These are phyloP conservation scores for Muscidifurax raptorellus DNA, from an alignment of 1,140 invertebrate genomes.

Conservation along the genomic window DNA sequence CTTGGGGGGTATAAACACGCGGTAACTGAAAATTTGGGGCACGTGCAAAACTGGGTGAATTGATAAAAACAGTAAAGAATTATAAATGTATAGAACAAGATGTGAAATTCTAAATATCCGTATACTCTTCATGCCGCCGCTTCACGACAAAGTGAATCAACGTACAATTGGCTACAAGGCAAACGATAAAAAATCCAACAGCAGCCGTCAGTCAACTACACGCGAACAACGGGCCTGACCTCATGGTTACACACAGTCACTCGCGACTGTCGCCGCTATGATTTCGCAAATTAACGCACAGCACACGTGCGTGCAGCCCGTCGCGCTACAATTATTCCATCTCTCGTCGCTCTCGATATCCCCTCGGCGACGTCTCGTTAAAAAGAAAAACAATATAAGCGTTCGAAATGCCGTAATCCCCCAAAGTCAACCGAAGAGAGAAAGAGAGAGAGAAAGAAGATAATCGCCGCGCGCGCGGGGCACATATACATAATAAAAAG, in stretches of 20 bases:
- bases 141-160: not conserved
- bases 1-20: too few relatives aligned
- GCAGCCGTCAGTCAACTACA: not conserved
- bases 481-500: constrained; percentile 41
- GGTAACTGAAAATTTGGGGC: too few relatives aligned
- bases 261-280: not conserved
- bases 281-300: not conserved
- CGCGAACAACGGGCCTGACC: too few relatives aligned
- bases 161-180: not conserved
- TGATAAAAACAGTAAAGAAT: too few relatives aligned
- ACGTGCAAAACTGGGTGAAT: too few relatives aligned
- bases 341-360: too few relatives aligned
- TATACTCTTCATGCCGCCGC: not conserved
- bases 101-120: too few relatives aligned
- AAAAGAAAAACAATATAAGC: not conserved
- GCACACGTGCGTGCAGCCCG: not conserved
- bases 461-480: not conserved
- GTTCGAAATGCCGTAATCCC: not conserved
- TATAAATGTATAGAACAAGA: too few relatives aligned
- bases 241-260: not conserved
- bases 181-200: too few relatives aligned
- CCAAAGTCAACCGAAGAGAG: not conserved
- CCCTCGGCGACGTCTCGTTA: not conserved
- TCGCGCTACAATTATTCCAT: not conserved
- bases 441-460: not conserved